These are phyloP conservation scores for Anneissia japonica DNA, from an alignment of 35 echinoderm and acorn worm species.

Conservation along the genomic window DNA sequence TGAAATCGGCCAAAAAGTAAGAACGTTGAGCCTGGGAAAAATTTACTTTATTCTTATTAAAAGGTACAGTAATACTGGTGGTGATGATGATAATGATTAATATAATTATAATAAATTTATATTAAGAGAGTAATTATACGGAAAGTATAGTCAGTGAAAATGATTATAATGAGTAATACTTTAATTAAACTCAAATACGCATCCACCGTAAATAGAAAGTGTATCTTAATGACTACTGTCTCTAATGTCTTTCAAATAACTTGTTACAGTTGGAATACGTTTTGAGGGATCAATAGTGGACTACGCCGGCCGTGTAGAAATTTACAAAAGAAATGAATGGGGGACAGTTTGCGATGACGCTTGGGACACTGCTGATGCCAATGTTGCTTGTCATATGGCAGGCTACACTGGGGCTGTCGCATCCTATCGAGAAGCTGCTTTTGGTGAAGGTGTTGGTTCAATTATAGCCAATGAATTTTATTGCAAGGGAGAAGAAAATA, in stretches of 20 bases:
- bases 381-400: conserved; percentile 16
- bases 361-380: conserved; percentile 17
- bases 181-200: too few relatives aligned
- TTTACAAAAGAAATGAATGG: conserved; percentile 1
- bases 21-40: too few relatives aligned
- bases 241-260: neutral
- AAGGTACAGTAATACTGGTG: too few relatives aligned
- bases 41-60: too few relatives aligned
- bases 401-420: conserved; percentile 10
- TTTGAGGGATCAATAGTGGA: neutral
- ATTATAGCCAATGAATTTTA: neutral
- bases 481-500: conserved; percentile 3
- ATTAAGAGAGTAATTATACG: too few relatives aligned
- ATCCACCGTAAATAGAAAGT: too few relatives aligned
- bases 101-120: too few relatives aligned
- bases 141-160: too few relatives aligned
- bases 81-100: too few relatives aligned
- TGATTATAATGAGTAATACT: too few relatives aligned
- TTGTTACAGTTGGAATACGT: neutral
- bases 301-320: neutral
- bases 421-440: neutral
- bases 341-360: conserved; percentile 19
- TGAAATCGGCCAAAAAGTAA: too few relatives aligned
- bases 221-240: too few relatives aligned
- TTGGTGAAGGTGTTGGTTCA: neutral